Percentiles rank a stretch among this genome's conserved stretches.
Conservation (phyloP, 2,113 vertebrate genomes). For the Rhea pennata region DNA sequence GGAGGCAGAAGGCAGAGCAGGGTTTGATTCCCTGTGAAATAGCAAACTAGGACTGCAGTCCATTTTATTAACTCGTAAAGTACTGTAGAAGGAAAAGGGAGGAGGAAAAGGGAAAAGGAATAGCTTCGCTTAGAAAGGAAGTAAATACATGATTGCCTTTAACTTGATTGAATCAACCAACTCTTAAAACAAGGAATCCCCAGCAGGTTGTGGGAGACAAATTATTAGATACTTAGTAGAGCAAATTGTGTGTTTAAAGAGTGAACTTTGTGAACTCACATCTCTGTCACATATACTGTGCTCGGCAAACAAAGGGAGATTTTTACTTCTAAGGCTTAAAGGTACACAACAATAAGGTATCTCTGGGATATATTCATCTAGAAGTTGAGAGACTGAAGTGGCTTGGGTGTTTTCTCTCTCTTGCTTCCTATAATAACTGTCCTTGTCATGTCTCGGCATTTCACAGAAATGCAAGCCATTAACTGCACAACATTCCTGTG, state of each 20-base stretch:
- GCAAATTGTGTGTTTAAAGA: slow-evolving; percentile 19
- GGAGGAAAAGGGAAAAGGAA: neutral
- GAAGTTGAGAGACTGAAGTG: neutral
- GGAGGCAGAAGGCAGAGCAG: neutral
- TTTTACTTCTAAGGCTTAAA: slow-evolving; percentile 18
- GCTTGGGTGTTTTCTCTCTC: neutral
- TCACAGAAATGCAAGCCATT: neutral
- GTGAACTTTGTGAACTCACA: neutral
- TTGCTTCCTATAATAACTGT: neutral
- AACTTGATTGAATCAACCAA: neutral
- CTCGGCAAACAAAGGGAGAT: slow-evolving; percentile 29
- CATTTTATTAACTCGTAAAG: neutral
- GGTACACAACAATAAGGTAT: neutral
- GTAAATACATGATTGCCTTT: neutral
- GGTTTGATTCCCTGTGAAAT: neutral
- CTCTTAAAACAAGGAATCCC: slow-evolving; percentile 3
- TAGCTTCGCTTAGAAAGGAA: neutral
- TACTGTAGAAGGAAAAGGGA: neutral
- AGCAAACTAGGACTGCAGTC: neutral
- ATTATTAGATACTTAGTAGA: neutral
- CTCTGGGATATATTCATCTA: neutral
- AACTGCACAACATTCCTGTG: neutral
- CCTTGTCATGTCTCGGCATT: neutral
- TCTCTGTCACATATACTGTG: neutral
- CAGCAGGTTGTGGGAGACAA: neutral